Conservation (phyloP, 2,888 invertebrate species). For the Smittia aterrima region DNA sequence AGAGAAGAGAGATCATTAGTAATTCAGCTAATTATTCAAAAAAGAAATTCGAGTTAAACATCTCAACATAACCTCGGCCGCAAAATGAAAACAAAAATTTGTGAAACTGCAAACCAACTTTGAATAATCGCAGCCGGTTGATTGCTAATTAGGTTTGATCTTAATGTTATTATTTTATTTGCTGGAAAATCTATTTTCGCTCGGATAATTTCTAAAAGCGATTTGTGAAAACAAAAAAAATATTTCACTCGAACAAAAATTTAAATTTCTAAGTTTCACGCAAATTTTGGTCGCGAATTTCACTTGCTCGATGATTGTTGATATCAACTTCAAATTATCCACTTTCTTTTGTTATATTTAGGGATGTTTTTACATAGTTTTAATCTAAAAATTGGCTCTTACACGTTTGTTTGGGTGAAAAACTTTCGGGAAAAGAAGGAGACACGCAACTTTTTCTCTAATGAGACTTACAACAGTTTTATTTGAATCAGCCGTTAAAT, state of each 20-base stretch:
- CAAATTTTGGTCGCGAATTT: background rate
- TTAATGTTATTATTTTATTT: too few relatives aligned
- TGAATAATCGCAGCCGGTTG: too few relatives aligned
- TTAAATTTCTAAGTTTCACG: background rate
- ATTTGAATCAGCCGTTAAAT: too few relatives aligned
- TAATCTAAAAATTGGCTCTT: background rate
- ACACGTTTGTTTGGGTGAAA: background rate
- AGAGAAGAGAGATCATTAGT: background rate
- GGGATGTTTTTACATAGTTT: background rate
- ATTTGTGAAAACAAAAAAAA: conserved; percentile 2
- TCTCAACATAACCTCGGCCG: background rate
- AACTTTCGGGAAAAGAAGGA: background rate
- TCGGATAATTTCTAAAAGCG: background rate
- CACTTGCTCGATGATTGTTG: background rate
- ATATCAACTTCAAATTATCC: background rate
- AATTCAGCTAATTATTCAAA: too few relatives aligned
- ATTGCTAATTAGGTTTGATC: too few relatives aligned
- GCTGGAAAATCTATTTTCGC: too few relatives aligned
- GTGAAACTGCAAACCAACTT: too few relatives aligned
- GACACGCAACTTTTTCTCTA: too few relatives aligned
- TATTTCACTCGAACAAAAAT: background rate
- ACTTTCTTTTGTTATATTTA: background rate
- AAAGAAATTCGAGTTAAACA: background rate
- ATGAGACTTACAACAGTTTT: too few relatives aligned
- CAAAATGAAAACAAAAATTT: too few relatives aligned